Evolutionary conservation across 2,888 invertebrate genomes (phyloP).

Genomic region (Dascillus cervinus): DNA sequence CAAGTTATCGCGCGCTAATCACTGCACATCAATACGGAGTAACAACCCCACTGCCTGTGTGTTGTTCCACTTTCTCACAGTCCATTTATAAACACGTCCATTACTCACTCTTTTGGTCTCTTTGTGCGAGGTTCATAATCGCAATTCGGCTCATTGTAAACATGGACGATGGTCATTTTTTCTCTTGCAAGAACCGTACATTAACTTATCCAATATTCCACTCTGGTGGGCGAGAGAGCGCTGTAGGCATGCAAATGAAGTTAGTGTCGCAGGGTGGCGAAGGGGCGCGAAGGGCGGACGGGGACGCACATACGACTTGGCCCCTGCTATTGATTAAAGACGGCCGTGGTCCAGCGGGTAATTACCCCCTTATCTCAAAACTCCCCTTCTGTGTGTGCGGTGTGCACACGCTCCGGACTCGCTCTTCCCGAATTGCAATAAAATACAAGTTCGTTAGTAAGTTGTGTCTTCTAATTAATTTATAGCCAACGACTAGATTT

Average conservation of each 20-base stretch:
- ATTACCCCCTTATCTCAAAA: constrained; percentile 40
- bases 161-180: constrained; percentile 23
- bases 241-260: constrained; percentile 47
- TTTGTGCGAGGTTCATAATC: neutral
- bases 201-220: constrained; percentile 44
- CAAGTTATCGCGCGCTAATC: constrained; percentile 26
- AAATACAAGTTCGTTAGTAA: constrained; percentile 42
- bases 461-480: constrained; percentile 42
- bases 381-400: constrained; percentile 24
- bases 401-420: constrained; percentile 16
- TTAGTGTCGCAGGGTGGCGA: constrained; percentile 38
- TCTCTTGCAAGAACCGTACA: constrained; percentile 37
- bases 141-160: no score
- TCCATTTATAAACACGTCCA: no score
- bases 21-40: constrained; percentile 26
- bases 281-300: constrained; percentile 20
- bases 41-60: constrained; percentile 9
- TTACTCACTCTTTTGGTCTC: constrained; percentile 5
- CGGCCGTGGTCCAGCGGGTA: constrained; percentile 43
- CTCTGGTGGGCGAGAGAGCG: constrained; percentile 38
- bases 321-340: constrained; percentile 43
- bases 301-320: constrained; percentile 24
- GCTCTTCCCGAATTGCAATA: no score
- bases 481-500: constrained; percentile 39
- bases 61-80: constrained; percentile 7